These are phyloP conservation scores for Emesis furor DNA, from an alignment of 2,888 invertebrate species.

Conservation along the genomic window DNA sequence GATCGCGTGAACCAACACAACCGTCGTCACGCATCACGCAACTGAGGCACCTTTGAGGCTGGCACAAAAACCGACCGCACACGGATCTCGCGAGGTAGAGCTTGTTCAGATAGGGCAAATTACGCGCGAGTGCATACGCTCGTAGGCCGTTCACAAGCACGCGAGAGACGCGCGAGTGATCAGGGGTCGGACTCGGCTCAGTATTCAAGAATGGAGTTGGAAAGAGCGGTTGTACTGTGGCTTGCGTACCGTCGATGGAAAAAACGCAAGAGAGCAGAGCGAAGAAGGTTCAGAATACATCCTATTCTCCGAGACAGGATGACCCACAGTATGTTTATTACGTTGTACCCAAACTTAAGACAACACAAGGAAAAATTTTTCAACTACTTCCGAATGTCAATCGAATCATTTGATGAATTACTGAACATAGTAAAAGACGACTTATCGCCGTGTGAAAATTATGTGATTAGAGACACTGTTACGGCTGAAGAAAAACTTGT, in stretches of 20 bases:
- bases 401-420: constrained; percentile 9
- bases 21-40: constrained; percentile 27
- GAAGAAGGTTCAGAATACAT: too few species aligned
- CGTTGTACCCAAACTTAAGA: constrained; percentile 65
- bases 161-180: neutral
- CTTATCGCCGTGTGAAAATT: constrained; percentile 3
- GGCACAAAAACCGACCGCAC: constrained; percentile 1
- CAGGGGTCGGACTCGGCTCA: too few species aligned
- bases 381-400: constrained; percentile 55
- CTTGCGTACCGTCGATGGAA: too few species aligned
- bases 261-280: too few species aligned
- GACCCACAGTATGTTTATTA: constrained; percentile 20
- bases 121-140: neutral
- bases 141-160: neutral
- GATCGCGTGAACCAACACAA: constrained; percentile 1
- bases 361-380: constrained; percentile 65
- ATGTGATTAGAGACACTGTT: neutral
- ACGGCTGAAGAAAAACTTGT: neutral
- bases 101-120: too few species aligned
- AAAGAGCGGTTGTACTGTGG: too few species aligned
- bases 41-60: neutral
- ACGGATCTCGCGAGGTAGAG: neutral
- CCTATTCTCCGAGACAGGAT: neutral
- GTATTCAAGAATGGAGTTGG: too few species aligned
- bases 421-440: neutral